phyloP scores from a whole-genome alignment of 2,888 invertebrate species.

The Coelinius sp. region DNA sequence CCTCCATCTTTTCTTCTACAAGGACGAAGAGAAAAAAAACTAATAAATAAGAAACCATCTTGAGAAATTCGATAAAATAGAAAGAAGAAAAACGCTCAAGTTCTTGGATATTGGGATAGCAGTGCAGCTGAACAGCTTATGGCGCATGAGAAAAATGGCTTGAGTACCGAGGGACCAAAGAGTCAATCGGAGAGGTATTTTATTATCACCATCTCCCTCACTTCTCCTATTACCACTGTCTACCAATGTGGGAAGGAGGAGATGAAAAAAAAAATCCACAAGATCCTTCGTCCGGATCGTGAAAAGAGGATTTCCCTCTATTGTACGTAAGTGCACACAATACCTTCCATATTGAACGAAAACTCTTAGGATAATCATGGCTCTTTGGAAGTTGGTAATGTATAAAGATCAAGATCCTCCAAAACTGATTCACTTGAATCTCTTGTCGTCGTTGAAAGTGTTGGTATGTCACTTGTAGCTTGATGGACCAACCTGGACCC shows the following conservation, averaged over 20 bases:
- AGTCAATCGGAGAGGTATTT: slow-evolving; percentile 17
- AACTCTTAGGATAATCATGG: slow-evolving; percentile 29
- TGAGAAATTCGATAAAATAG: slow-evolving; percentile 22
- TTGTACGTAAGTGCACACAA: slow-evolving; percentile 2
- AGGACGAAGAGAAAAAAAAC: too few relatives aligned
- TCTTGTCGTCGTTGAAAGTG: neutral
- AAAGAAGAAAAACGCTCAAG: slow-evolving; percentile 2
- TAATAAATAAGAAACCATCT: slow-evolving; percentile 28
- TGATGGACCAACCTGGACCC: neutral
- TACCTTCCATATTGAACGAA: slow-evolving; percentile 4
- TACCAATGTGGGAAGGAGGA: neutral
- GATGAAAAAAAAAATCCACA: slow-evolving; percentile 7
- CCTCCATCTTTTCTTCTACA: too few relatives aligned
- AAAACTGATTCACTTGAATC: slow-evolving; percentile 30
- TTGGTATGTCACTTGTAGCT: neutral
- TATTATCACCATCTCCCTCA: neutral
- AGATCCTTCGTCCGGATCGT: neutral
- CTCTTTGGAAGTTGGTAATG: neutral
- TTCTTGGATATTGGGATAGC: slow-evolving; percentile 26
- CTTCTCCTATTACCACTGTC: neutral
- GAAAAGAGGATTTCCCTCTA: slow-evolving; percentile 6
- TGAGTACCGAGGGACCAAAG: slow-evolving; percentile 8
- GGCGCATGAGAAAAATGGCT: slow-evolving; percentile 16
- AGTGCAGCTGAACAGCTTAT: slow-evolving; percentile 29
- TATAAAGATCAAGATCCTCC: slow-evolving; percentile 28